phyloP scores from a whole-genome alignment of 2,797 vertebrate species.

The Myripristis jacobus region DNA sequence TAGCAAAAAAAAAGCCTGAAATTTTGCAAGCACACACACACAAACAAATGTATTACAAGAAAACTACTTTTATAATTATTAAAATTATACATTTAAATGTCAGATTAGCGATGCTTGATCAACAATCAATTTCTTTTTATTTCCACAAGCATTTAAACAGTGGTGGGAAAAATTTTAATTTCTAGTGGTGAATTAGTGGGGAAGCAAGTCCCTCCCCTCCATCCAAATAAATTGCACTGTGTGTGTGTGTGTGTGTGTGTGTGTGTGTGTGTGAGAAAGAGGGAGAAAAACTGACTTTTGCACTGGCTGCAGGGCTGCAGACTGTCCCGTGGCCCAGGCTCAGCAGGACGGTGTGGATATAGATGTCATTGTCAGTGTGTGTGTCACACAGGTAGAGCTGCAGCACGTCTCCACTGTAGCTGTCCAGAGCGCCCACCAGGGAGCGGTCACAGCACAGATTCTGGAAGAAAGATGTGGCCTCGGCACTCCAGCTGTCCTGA shows the following conservation, averaged over 20 bases:
- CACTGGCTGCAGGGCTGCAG: constrained; percentile 55
- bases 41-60: too few species aligned
- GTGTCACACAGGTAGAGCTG: constrained; percentile 94
- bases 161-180: too few species aligned
- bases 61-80: too few species aligned
- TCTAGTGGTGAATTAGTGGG: too few species aligned
- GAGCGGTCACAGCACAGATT: constrained; percentile 85
- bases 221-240: too few species aligned
- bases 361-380: constrained; percentile 86
- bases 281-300: constrained; percentile 76
- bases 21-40: too few species aligned
- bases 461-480: constrained; percentile 84
- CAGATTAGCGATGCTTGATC: too few species aligned
- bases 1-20: too few species aligned
- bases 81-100: too few species aligned
- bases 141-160: too few species aligned
- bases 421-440: constrained; percentile 88
- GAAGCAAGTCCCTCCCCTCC: too few species aligned
- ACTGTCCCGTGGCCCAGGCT: constrained; percentile 82
- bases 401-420: constrained; percentile 87
- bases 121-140: too few species aligned
- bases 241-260: background rate
- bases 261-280: background rate
- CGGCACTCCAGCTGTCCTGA: constrained; percentile 86
- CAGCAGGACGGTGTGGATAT: constrained; percentile 86